These are phyloP conservation scores for Panulirus ornatus DNA, from an alignment of 1,140 invertebrate species.

Conservation along the genomic window DNA sequence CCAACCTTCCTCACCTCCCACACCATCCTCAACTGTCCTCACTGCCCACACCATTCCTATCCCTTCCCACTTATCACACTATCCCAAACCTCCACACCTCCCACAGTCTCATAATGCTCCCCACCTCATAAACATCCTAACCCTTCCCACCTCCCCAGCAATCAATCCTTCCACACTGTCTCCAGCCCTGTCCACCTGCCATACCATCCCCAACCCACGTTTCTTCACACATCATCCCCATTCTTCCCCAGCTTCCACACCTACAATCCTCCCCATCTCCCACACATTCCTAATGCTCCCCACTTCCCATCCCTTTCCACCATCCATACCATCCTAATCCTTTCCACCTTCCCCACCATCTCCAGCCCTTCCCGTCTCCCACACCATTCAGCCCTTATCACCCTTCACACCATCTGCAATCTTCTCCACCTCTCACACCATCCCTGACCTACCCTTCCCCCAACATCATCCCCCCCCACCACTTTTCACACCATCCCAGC, in stretches of 20 bases:
- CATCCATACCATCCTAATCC: not conserved
- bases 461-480: not conserved
- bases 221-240: no score
- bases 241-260: not conserved
- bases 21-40: not conserved
- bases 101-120: no score
- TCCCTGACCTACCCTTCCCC: not conserved
- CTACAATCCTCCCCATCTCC: not conserved
- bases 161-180: no score
- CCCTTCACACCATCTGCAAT: not conserved
- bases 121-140: no score
- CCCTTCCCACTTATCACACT: not conserved
- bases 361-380: not conserved
- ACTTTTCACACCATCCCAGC: not conserved
- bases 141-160: no score
- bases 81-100: no score
- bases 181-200: no score
- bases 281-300: not conserved
- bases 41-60: not conserved
- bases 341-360: not conserved
- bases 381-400: not conserved
- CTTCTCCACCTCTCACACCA: not conserved
- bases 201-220: no score
- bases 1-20: not conserved
- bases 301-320: no score